phyloP scores from a whole-genome alignment of 2,113 vertebrate species.

The Hyla sarda region DNA sequence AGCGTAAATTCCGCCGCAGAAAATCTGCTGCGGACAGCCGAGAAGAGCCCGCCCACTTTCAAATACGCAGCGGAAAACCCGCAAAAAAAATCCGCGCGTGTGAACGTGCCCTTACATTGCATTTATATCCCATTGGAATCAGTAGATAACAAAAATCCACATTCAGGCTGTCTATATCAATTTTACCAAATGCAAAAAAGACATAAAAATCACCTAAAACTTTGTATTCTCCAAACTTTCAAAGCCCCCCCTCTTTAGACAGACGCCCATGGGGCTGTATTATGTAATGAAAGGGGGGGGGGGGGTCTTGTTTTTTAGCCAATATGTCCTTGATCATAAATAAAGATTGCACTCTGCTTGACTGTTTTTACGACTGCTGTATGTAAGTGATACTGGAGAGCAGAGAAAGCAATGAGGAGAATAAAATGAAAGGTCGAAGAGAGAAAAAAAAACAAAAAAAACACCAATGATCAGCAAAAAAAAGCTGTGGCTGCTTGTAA shows the following conservation, averaged over 20 bases:
- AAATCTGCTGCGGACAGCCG: too few relatives aligned
- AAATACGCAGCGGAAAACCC: too few relatives aligned
- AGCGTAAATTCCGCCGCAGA: too few relatives aligned
- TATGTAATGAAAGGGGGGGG: conserved; percentile 57
- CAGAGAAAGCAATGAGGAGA: conserved; percentile 41
- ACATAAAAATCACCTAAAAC: background rate
- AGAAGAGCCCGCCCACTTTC: too few relatives aligned
- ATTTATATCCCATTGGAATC: too few relatives aligned
- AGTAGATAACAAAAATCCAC: background rate
- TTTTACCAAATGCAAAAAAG: too few relatives aligned
- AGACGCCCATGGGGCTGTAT: conserved; percentile 30
- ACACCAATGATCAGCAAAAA: conserved; percentile 50
- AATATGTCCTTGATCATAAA: conserved; percentile 57
- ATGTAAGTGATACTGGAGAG: conserved; percentile 52
- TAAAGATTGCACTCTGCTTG: conserved; percentile 39
- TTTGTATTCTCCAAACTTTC: background rate
- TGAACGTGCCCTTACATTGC: too few relatives aligned
- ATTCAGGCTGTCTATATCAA: too few relatives aligned
- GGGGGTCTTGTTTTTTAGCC: conserved; percentile 57
- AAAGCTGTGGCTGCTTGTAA: conserved; percentile 49
- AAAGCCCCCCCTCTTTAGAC: background rate
- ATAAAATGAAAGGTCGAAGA: conserved; percentile 50
- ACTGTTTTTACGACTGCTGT: conserved; percentile 40
- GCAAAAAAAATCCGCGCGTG: too few relatives aligned
- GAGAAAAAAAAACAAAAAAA: conserved; percentile 29